Percentiles rank a stretch among this genome's conserved stretches.
phyloP scores from a whole-genome alignment of 1,140 invertebrate genomes.

The Drosophila setifemur region DNA sequence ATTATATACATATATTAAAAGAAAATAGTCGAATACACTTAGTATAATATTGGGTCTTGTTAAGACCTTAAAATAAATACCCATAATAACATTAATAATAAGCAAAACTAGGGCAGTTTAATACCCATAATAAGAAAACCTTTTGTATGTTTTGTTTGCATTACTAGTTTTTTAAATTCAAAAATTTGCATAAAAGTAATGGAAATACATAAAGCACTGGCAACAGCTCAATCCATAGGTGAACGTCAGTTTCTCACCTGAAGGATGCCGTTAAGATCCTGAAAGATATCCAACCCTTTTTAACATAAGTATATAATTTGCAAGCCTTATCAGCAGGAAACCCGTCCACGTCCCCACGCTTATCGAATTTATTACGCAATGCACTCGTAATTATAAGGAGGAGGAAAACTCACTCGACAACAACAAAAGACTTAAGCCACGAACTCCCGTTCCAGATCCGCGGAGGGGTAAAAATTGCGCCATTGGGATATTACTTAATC shows the following conservation, averaged over 20 bases:
- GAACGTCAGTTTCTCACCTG: background rate
- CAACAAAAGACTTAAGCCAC: conserved; percentile 65
- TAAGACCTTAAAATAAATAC: too few species aligned
- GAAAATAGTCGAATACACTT: too few species aligned
- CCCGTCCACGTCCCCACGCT: conserved; percentile 23
- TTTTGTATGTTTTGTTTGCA: too few species aligned
- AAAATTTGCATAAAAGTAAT: too few species aligned
- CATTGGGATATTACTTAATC: conserved; percentile 71
- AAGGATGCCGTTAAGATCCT: conserved; percentile 17
- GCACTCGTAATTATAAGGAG: conserved; percentile 20
- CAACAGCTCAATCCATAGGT: conserved; percentile 1
- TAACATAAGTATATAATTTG: conserved; percentile 43
- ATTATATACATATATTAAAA: too few species aligned
- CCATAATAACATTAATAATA: too few species aligned
- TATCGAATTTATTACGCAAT: conserved; percentile 37
- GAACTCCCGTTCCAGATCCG: conserved; percentile 41
- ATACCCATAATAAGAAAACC: too few species aligned
- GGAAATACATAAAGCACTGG: background rate
- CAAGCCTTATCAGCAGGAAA: conserved; percentile 38
- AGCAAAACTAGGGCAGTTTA: too few species aligned
- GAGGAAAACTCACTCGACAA: conserved; percentile 34
- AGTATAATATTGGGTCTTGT: too few species aligned
- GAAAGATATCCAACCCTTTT: conserved; percentile 22
- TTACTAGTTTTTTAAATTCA: too few species aligned
- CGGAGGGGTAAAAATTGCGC: conserved; percentile 32